A percentile compares a stretch with the other conserved stretches of the same genome.
phyloP scores from a whole-genome alignment of 2,797 vertebrate genomes.

The Labeo calbasu region DNA sequence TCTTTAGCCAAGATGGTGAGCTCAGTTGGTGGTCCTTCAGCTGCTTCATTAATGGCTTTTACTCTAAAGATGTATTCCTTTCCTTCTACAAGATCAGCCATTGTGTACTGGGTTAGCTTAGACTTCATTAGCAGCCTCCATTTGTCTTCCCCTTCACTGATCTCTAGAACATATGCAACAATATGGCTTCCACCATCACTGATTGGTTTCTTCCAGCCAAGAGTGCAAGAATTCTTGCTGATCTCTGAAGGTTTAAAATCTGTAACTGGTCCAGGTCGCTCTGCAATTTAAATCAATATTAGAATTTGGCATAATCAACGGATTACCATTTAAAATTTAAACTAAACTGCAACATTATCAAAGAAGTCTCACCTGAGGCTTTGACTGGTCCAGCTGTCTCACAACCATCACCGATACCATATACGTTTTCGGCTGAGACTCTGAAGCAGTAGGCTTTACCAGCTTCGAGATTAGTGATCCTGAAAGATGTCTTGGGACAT shows the following conservation, averaged over 20 bases:
- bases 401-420: conserved; percentile 95
- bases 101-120: conserved; percentile 82
- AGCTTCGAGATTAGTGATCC: conserved; percentile 90
- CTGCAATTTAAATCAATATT: conserved; percentile 69
- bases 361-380: conserved; percentile 84
- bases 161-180: conserved; percentile 87
- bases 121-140: conserved; percentile 89
- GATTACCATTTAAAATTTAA: background rate
- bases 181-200: conserved; percentile 93
- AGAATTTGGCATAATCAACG: background rate
- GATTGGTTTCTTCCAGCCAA: conserved; percentile 94
- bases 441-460: conserved; percentile 96
- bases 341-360: background rate
- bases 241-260: conserved; percentile 87
- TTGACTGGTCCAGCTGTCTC: conserved; percentile 92
- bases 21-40: conserved; percentile 89
- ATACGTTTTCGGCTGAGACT: conserved; percentile 95
- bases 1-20: conserved; percentile 88
- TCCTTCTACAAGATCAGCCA: conserved; percentile 86
- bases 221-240: conserved; percentile 87
- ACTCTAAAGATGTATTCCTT: conserved; percentile 93
- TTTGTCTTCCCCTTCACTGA: conserved; percentile 85
- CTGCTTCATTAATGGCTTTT: conserved; percentile 91
- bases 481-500: conserved; percentile 91
- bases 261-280: conserved; percentile 94